These are phyloP conservation scores for Biston betularia DNA, from an alignment of 2,888 invertebrate genomes.

Conservation along the genomic window DNA sequence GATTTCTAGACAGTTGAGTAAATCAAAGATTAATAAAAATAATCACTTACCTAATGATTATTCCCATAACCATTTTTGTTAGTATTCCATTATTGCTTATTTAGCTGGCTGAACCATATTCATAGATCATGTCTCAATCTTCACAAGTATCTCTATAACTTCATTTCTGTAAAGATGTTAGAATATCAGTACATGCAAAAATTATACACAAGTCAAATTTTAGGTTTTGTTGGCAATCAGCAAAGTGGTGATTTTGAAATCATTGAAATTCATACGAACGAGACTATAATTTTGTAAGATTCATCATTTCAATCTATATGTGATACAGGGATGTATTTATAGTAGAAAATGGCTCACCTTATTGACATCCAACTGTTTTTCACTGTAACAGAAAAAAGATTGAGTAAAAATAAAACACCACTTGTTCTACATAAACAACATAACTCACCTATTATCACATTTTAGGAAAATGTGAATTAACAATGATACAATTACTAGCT, in stretches of 20 bases:
- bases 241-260: constrained; percentile 58
- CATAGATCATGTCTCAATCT: too few relatives aligned
- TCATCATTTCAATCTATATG: constrained; percentile 59
- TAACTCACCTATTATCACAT: constrained; percentile 71
- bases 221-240: constrained; percentile 23
- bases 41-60: not conserved
- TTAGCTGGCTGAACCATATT: too few relatives aligned
- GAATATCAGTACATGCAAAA: not conserved
- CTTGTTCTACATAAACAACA: constrained; percentile 58
- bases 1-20: too few relatives aligned
- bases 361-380: constrained; percentile 18
- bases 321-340: not conserved
- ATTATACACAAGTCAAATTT: not conserved
- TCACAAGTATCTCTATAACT: too few relatives aligned
- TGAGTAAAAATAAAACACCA: constrained; percentile 77
- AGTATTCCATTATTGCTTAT: too few relatives aligned
- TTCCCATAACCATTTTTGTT: too few relatives aligned
- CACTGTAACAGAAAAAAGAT: constrained; percentile 75
- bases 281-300: constrained; percentile 63
- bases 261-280: constrained; percentile 76
- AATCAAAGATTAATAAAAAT: not conserved
- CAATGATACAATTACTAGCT: constrained; percentile 69
- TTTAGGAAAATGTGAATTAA: constrained; percentile 55
- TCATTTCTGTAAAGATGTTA: constrained; percentile 1
- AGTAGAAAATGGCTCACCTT: constrained; percentile 30